Evolutionary conservation across 2,888 invertebrate genomes (phyloP), one percentile per base, ranked within the genome.

Genomic region (Stenodema calcarata): DNA sequence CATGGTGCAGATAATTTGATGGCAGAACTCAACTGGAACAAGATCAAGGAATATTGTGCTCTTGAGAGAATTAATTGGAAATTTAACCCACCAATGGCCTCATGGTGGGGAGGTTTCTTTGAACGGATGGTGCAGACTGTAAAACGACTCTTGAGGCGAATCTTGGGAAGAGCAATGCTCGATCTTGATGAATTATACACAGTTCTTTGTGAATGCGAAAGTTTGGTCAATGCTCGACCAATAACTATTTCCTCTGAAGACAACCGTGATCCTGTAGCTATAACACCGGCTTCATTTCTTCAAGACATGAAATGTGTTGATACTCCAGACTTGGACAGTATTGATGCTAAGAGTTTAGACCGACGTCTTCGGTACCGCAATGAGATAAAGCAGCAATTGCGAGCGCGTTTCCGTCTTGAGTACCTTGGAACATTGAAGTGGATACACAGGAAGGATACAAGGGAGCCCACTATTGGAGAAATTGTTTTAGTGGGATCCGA

Each of bases 1-100:
- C 84, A 9, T 76, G 90, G 91, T 0, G 88, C 90, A 0, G 88
- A 89, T 4, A 91, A 90, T 88, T n/a, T 90, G 92, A 16, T 92
- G 92, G 89, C 91, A 92, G 92, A 92, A 90, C 91, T 93, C 0
- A 92, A 93, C 87, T 92, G 92, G 88, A 87, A 41, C 87, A 88
- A n/a, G 18, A 44, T 83, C n/a, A 23, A 23, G 11, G 12, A 30
- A 3, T 23, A 54, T 14, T 47, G 23, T 27, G 23, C 88, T 0
- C 84, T 88, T 1, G 70, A 89, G 18, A 87, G 76, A 76, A 89
- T 88, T 88, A 88, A 88, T 86, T 90, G 89, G 90, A 86, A 87
- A 12, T 92, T 91, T 87, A 91, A 90, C 79, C 90, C 91, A 7
- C 91, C 91, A 6, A 88, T 89, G 0, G 90, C 91, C 3, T 89